These are phyloP conservation scores for Spodoptera litura DNA, from an alignment of 1,140 invertebrate genomes.

Conservation along the genomic window DNA sequence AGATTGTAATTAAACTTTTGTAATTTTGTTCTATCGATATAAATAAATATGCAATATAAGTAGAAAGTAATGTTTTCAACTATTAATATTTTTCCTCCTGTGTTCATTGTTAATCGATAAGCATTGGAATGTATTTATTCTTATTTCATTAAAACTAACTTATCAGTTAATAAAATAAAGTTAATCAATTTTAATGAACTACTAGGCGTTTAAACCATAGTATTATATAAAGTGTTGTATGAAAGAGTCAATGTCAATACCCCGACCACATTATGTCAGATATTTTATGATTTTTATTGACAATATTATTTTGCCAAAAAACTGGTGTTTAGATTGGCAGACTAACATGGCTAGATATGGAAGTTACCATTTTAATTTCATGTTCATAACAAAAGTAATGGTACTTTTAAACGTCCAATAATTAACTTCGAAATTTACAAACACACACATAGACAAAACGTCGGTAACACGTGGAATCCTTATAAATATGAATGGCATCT, in stretches of 20 bases:
- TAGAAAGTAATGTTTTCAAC: background rate
- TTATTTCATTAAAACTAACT: background rate
- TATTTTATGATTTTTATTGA: background rate
- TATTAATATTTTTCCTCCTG: background rate
- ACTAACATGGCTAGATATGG: background rate
- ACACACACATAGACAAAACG: background rate
- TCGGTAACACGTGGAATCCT: background rate
- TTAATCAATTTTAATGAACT: conserved; percentile 6
- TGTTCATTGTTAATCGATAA: too few species aligned
- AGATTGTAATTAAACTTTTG: too few species aligned
- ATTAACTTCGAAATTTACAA: background rate
- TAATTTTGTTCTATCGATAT: too few species aligned
- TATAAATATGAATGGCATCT: background rate
- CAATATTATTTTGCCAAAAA: too few species aligned
- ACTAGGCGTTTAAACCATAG: background rate
- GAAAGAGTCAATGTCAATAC: conserved; percentile 22
- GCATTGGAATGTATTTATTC: background rate
- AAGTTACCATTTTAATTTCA: too few species aligned
- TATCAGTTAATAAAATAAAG: conserved; percentile 3
- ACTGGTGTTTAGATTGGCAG: background rate
- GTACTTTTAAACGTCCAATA: too few species aligned
- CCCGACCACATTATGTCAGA: background rate
- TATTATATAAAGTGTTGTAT: background rate
- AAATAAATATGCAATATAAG: background rate
- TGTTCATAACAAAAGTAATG: too few species aligned